Evolutionary conservation across 2,113 vertebrate species (phyloP).

Genomic region (Notarius quadriscutis): DNA sequence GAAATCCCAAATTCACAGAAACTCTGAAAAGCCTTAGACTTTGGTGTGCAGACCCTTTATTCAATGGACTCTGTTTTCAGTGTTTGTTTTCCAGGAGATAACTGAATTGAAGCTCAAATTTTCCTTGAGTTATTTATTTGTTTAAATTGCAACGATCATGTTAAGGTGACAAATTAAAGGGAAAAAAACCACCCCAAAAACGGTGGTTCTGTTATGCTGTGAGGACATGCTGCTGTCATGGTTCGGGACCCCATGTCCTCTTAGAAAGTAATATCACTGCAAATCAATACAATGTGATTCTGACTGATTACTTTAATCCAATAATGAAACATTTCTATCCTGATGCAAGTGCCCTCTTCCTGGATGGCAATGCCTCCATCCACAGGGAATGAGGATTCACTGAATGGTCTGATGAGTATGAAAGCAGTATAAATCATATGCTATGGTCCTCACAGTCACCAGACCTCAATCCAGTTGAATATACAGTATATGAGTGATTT

Average conservation of each 20-base stretch:
- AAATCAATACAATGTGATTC: neutral
- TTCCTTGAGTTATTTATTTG: neutral
- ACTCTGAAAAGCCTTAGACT: slow-evolving; percentile 41
- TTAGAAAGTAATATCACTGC: neutral
- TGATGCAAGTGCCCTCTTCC: neutral
- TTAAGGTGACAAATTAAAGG: neutral
- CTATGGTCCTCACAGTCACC: neutral
- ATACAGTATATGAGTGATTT: neutral
- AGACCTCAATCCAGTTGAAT: neutral
- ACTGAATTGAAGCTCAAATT: neutral
- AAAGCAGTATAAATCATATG: neutral
- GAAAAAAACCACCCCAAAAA: neutral
- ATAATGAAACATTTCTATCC: neutral
- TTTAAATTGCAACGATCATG: neutral
- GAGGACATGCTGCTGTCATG: neutral
- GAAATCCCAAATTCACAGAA: slow-evolving; percentile 35
- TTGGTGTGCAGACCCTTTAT: slow-evolving; percentile 59
- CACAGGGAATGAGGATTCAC: neutral
- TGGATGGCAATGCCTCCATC: neutral
- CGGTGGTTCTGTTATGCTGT: neutral
- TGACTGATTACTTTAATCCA: neutral
- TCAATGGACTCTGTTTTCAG: neutral
- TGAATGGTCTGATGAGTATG: neutral
- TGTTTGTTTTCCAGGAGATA: neutral
- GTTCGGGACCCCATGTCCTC: neutral